A percentile compares a stretch with the other conserved stretches of the same genome.
Conservation (phyloP, 1,140 invertebrate species). For the Drosophila orena region DNA sequence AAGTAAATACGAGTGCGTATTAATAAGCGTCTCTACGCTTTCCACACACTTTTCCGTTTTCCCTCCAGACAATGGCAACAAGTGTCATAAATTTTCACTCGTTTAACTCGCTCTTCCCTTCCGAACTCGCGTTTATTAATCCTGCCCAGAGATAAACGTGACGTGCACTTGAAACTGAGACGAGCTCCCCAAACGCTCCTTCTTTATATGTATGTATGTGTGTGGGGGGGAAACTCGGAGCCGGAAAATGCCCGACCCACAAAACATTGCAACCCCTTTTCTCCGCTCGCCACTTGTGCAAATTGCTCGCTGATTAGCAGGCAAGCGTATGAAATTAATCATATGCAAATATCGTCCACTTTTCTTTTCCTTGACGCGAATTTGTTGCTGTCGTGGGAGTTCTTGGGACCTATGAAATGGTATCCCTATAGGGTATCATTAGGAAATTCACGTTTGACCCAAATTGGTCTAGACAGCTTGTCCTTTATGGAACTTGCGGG, state of each 20-base stretch:
- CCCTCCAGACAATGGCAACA: conserved; percentile 61
- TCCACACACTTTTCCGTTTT: conserved; percentile 14
- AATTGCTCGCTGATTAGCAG: conserved; percentile 82
- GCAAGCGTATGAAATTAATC: conserved; percentile 83
- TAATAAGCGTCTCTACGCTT: conserved; percentile 64
- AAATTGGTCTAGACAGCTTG: conserved; percentile 1
- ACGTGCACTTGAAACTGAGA: conserved; percentile 68
- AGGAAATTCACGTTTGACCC: not conserved
- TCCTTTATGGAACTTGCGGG: not conserved
- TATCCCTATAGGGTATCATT: conserved; percentile 29
- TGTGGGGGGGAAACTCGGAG: not conserved
- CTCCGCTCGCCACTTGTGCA: conserved; percentile 57
- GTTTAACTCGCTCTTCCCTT: conserved; percentile 44
- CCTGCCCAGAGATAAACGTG: conserved; percentile 77
- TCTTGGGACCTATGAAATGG: not conserved
- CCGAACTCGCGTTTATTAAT: conserved; percentile 72
- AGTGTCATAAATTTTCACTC: conserved; percentile 80
- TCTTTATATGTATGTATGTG: conserved; percentile 17
- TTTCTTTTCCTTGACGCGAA: conserved; percentile 48
- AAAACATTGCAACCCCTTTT: conserved; percentile 23
- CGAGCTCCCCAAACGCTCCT: conserved; percentile 30
- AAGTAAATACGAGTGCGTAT: conserved; percentile 72
- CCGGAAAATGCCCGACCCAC: not conserved
- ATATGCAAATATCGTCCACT: conserved; percentile 75
- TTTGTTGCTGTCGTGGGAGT: conserved; percentile 44